Base-by-base conservation (phyloP, 2,888 invertebrate species). In the Apodemia duryi region DNA sequence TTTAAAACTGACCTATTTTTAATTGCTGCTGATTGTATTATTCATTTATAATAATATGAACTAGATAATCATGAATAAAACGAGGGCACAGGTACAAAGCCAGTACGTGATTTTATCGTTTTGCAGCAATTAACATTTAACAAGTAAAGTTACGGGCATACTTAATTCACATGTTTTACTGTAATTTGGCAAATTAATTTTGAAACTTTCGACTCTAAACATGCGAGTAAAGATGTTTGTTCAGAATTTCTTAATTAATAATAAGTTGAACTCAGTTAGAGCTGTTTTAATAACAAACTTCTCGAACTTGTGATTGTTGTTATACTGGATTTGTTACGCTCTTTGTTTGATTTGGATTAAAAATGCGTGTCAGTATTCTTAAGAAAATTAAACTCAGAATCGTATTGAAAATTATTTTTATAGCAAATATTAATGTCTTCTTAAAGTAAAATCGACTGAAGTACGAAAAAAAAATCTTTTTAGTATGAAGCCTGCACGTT, bases 101-200 rank as follows among this genome's bases (percentile, higher is more conserved):
- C 11, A 32, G 57, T 57, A 57, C 57, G 57, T 57, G 57, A 57
- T 29, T 57, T 29, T 32, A 32, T 57, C 57, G 11, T 29, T 54
- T 54, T 11, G 29, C 29, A 28, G 54, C 54, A 29, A 54, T 54
- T 29, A 88, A 85, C 84, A 86, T 87, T 84, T 86, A 86, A 87
- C 85, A 86, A 88, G 85, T 83, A 71, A 86, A 88, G 82, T 87
- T 87, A 72, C 77, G 78, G 83, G 79, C 77, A 83, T 85, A 84
- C 86, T 87, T 80, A 84, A 87, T 85, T 85, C 85, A 84, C 86
- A 85, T 86, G 84, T 88, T 87, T 86, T 85, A 80, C 75, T 83
- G 82, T 86, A 86, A 88, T 87, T 86, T 87, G 86, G 84, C 86
- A 85, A 88, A 88, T 88, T 86, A 88, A 88, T 88, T 86, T 84